These are phyloP conservation scores for Carcinoscorpius rotundicauda DNA, from an alignment of 1,140 invertebrate species.

Conservation along the genomic window DNA sequence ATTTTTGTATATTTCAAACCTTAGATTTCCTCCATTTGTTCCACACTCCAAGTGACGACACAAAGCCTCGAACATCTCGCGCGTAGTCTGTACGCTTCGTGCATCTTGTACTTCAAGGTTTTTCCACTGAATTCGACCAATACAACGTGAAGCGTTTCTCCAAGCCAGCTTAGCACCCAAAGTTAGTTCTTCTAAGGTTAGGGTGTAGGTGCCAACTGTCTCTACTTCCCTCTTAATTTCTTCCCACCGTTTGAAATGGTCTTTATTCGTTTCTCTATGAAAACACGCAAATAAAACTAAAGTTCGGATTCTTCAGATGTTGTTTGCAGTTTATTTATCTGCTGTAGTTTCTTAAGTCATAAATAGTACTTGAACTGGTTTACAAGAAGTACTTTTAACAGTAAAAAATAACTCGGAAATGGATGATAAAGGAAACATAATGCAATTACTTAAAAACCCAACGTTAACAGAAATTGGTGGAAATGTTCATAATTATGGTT, in stretches of 20 bases:
- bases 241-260: constrained; percentile 44
- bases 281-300: too few relatives aligned
- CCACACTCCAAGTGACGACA: constrained; percentile 37
- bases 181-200: constrained; percentile 36
- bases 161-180: constrained; percentile 41
- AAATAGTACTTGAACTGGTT: too few relatives aligned
- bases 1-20: constrained; percentile 16
- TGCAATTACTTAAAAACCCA: too few relatives aligned
- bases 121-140: constrained; percentile 42
- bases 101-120: constrained; percentile 38
- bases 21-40: constrained; percentile 38
- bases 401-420: too few relatives aligned
- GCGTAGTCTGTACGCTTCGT: constrained; percentile 31
- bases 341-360: too few relatives aligned
- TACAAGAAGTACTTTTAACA: too few relatives aligned
- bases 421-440: too few relatives aligned
- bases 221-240: constrained; percentile 50
- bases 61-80: constrained; percentile 38
- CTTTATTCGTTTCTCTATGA: too few relatives aligned
- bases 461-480: too few relatives aligned
- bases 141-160: constrained; percentile 41
- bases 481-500: too few relatives aligned
- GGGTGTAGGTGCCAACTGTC: constrained; percentile 35
- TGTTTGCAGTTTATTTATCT: too few relatives aligned
- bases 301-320: too few relatives aligned